Conservation (phyloP, 2,888 invertebrate genomes). For the Ophion slaviceki region DNA sequence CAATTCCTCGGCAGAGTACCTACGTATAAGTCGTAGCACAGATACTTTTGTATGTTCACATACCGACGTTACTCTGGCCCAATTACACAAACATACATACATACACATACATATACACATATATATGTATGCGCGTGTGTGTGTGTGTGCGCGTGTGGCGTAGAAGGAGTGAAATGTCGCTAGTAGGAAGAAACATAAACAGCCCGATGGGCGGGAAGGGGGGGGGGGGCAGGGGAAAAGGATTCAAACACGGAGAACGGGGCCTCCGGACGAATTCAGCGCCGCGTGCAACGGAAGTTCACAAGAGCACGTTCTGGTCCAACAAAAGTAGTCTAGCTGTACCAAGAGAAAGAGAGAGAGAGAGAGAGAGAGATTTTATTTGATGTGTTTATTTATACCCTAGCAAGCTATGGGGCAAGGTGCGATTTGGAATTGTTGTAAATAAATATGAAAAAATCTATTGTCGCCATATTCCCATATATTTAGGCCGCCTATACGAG, state of each 20-base stretch:
- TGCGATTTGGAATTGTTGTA: too few species aligned
- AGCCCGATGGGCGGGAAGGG: neutral
- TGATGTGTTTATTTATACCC: too few species aligned
- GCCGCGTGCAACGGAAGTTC: conserved; percentile 47
- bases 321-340: conserved; percentile 70
- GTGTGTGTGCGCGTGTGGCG: neutral
- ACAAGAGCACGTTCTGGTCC: conserved; percentile 62
- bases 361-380: neutral
- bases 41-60: neutral
- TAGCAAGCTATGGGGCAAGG: too few species aligned
- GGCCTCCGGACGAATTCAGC: conserved; percentile 29
- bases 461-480: too few species aligned
- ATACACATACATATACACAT: too few species aligned
- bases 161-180: conserved; percentile 11
- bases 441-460: too few species aligned
- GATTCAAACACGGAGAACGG: conserved; percentile 10
- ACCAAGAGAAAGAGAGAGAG: conserved; percentile 12
- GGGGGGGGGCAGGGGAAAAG: neutral
- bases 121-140: too few species aligned
- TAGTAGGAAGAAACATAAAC: neutral
- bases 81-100: neutral
- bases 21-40: neutral
- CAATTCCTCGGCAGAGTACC: neutral
- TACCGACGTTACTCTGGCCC: neutral
- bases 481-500: too few species aligned